Evolutionary conservation across 2,113 vertebrate genomes (phyloP).

Genomic region (Archilochus colubris): DNA sequence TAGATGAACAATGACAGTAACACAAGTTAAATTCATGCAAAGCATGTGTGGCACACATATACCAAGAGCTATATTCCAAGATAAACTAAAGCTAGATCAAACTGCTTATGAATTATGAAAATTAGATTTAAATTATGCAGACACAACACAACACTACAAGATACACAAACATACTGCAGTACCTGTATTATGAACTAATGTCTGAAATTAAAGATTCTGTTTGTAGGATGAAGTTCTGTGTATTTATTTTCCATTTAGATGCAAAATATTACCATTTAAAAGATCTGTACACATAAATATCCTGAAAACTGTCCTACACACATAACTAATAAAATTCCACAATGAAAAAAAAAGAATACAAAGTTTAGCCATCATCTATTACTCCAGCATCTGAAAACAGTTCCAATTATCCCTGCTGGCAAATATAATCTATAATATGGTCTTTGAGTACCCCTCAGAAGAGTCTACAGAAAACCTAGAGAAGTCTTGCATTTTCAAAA

Average conservation of each 20-base stretch:
- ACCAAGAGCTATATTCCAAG: not conserved
- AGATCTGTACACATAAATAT: not conserved
- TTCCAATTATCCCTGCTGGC: not conserved
- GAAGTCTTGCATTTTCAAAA: not conserved
- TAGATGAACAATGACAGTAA: not conserved
- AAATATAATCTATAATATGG: not conserved
- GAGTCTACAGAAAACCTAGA: not conserved
- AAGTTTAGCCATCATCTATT: not conserved
- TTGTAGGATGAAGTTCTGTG: not conserved
- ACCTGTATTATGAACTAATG: not conserved
- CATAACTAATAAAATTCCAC: not conserved
- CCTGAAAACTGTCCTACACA: not conserved
- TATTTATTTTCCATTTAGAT: not conserved
- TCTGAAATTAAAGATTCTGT: not conserved
- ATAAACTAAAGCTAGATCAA: conserved; percentile 14
- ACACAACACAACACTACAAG: not conserved
- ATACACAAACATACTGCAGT: not conserved
- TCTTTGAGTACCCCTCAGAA: not conserved
- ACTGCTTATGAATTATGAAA: conserved; percentile 8
- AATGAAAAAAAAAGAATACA: not conserved
- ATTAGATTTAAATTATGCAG: not conserved
- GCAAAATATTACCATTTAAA: not conserved
- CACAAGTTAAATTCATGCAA: not conserved
- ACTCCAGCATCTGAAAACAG: not conserved
- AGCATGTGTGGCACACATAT: not conserved